Evolutionary conservation across 1,140 invertebrate genomes (phyloP).

Genomic region (Onthophagus taurus): DNA sequence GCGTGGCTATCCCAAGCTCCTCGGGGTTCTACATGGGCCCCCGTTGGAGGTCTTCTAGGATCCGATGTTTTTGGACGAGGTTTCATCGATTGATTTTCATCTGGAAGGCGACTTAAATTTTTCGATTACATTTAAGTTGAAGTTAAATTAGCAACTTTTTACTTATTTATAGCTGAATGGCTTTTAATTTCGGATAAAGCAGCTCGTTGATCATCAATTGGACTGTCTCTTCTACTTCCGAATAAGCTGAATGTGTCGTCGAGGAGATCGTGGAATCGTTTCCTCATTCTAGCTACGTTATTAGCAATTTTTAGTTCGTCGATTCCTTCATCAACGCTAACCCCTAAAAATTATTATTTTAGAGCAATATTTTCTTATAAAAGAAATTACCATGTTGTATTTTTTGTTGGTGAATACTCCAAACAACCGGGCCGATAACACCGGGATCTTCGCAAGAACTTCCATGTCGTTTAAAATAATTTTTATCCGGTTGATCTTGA

Average conservation of each 20-base stretch:
- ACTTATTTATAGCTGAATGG: conserved; percentile 44
- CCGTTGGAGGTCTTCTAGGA: conserved; percentile 24
- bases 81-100: conserved; percentile 16
- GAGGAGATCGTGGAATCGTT: conserved; percentile 54
- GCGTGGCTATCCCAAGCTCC: conserved; percentile 42
- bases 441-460: conserved; percentile 60
- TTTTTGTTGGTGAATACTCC: conserved; percentile 58
- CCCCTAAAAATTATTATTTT: conserved; percentile 20
- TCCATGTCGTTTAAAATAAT: conserved; percentile 37
- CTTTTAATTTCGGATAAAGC: conserved; percentile 35
- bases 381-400: conserved; percentile 29
- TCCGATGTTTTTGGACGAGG: conserved; percentile 38
- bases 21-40: conserved; percentile 20
- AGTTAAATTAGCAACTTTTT: conserved; percentile 6
- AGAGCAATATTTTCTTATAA: neutral
- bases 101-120: conserved; percentile 13
- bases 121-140: conserved; percentile 4
- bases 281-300: conserved; percentile 47
- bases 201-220: conserved; percentile 27
- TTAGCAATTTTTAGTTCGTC: conserved; percentile 23
- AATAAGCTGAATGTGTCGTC: conserved; percentile 60
- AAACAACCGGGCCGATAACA: conserved; percentile 73
- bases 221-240: conserved; percentile 43
- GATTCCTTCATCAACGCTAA: conserved; percentile 29
- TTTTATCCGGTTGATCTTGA: conserved; percentile 21